phyloP scores from a whole-genome alignment of 2,888 invertebrate genomes.

The Drosophila cognata region DNA sequence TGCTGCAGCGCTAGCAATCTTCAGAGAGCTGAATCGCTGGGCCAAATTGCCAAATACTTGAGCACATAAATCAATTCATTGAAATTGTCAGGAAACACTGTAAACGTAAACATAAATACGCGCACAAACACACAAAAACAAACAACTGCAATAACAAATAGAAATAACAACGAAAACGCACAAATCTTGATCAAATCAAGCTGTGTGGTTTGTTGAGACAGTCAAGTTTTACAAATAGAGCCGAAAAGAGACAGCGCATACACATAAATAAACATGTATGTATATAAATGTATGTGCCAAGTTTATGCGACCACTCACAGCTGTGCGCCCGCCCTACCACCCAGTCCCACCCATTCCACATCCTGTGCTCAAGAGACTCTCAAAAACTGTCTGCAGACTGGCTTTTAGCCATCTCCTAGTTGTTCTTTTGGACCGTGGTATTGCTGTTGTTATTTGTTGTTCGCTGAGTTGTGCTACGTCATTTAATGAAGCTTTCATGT shows the following conservation, averaged over 20 bases:
- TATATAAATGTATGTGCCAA: conserved; percentile 22
- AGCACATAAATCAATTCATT: conserved; percentile 77
- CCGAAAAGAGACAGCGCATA: conserved; percentile 38
- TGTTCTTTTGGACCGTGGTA: neutral
- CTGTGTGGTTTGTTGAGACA: neutral
- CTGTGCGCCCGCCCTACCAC: conserved; percentile 17
- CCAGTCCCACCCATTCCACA: neutral
- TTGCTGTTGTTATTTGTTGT: conserved; percentile 8
- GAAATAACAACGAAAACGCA: conserved; percentile 23
- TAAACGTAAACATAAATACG: conserved; percentile 59
- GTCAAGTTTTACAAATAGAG: conserved; percentile 15
- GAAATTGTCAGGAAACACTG: conserved; percentile 68
- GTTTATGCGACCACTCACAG: conserved; percentile 48
- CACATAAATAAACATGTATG: neutral
- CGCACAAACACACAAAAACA: conserved; percentile 2
- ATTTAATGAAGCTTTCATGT: conserved; percentile 73
- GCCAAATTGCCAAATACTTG: conserved; percentile 48
- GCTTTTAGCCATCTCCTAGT: conserved; percentile 14
- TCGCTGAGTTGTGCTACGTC: conserved; percentile 56
- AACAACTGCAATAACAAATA: conserved; percentile 20
- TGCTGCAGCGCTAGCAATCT: conserved; percentile 25
- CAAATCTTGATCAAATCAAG: conserved; percentile 61
- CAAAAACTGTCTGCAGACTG: conserved; percentile 41
- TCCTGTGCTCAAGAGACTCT: neutral
- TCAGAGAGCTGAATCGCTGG: neutral